A percentile compares a stretch with the other conserved stretches of the same genome.
phyloP scores from a whole-genome alignment of 1,140 invertebrate species.

The Lepidotrigona ventralis region DNA sequence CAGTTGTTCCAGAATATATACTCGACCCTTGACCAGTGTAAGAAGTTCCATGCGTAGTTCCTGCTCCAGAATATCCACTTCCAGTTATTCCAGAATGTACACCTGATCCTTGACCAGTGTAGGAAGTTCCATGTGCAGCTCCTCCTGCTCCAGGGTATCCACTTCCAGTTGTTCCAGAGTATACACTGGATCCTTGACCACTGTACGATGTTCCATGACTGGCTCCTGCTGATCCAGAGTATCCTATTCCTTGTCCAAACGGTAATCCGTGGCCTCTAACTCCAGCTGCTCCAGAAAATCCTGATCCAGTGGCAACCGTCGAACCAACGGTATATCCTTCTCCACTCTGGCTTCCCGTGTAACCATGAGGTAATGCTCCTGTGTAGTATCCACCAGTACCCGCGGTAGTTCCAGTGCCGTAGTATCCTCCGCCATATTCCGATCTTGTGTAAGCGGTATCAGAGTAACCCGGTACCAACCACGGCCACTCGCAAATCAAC shows the following conservation, averaged over 20 bases:
- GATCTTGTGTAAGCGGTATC: constrained; percentile 68
- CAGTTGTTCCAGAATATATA: not conserved
- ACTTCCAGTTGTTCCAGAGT: constrained; percentile 14
- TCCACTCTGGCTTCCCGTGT: constrained; percentile 5
- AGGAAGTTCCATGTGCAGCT: not conserved
- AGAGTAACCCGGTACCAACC: constrained; percentile 87
- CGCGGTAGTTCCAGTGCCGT: constrained; percentile 5
- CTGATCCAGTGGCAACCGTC: not conserved
- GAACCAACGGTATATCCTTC: constrained; percentile 11
- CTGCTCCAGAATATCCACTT: constrained; percentile 27
- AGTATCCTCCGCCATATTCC: constrained; percentile 42
- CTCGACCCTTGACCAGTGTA: constrained; percentile 1
- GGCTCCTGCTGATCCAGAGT: not conserved
- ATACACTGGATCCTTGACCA: constrained; percentile 3
- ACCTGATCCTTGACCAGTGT: not conserved
- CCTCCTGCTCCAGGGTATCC: constrained; percentile 24
- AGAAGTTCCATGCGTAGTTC: not conserved
- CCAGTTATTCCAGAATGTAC: constrained; percentile 3
- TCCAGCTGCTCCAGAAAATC: constrained; percentile 27
- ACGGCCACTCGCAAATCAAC: constrained; percentile 90
- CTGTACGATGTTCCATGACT: not conserved
- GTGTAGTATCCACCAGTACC: constrained; percentile 40
- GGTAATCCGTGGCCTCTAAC: not conserved
- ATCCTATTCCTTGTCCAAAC: not conserved
- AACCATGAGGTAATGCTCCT: constrained; percentile 39